Base-by-base conservation (phyloP, 2,888 invertebrate species). In the Hemaris fuciformis region DNA sequence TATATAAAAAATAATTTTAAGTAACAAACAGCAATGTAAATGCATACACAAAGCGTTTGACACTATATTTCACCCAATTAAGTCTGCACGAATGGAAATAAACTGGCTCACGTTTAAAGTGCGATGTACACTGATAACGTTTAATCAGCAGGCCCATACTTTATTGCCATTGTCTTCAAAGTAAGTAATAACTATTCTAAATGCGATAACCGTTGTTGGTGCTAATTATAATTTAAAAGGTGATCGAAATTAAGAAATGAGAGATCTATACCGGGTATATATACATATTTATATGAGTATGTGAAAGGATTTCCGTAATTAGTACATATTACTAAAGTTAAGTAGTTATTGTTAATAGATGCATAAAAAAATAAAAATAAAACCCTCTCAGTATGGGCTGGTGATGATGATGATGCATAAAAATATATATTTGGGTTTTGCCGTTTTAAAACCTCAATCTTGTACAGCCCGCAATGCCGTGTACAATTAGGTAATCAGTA, bases 101-200 rank as follows among this genome's bases (percentile, higher is more conserved):
- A 65, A 71, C 67, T 59, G 20, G 60, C 27, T 60, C 56, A 66
- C 42, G 23, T 46, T 41, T 45, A 59, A 59, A 59, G 64, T 46
- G 64, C 62, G 64, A 66, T 65, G n/a, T n/a, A 65, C 66, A 68
- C 64, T 63, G 64, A 70, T 67, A 67, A 45, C 34, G 23, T 27
- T 58, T 6, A 34, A 60, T 34, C 46, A 38, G 22, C n/a, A 57
- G 20, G 23, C n/a, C 4, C 5, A 13, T 41, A 38, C 41, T 57
- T 41, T 34, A 41, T 41, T 38, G 57, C 22, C 22, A 57, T 53
- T 31, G 53, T 53, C 53, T 53, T 31, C 18, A 18, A 53, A 53
- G 31, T 31, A 53, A 53, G 46, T 22, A n/a, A 46, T 46, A 46
- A 4, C n/a, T 27, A 10, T 10, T 27, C 18, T 53, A 53, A 53